Evolutionary conservation across 1,140 invertebrate species (phyloP).

Genomic region (Lamellibrachia luymesi): DNA sequence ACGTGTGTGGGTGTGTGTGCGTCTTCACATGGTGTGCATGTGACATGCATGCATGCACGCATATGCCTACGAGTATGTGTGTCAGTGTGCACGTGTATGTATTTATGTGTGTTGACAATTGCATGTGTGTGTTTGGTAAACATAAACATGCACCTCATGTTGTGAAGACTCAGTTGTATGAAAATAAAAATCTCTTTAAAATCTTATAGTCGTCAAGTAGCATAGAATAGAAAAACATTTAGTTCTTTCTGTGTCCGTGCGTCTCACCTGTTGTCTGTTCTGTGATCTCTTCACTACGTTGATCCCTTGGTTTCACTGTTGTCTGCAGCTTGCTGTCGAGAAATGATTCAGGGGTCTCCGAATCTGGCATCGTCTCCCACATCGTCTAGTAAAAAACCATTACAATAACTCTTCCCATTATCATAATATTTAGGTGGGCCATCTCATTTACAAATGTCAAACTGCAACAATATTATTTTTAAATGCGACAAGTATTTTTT

Average conservation of each 20-base stretch:
- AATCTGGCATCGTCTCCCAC: not conserved
- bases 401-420: not conserved
- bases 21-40: not conserved
- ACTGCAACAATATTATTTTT: not conserved
- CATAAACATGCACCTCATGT: too few species aligned
- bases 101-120: too few species aligned
- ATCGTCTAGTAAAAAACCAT: not conserved
- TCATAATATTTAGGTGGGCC: not conserved
- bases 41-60: not conserved
- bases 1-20: not conserved
- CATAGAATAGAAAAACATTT: not conserved
- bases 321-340: not conserved
- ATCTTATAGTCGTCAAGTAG: not conserved
- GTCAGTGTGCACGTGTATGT: too few species aligned
- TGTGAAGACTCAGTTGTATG: too few species aligned
- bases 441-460: not conserved
- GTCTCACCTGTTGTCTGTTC: not conserved
- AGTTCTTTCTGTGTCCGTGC: not conserved
- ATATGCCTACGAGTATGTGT: too few species aligned
- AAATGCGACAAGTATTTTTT: too few species aligned
- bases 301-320: not conserved
- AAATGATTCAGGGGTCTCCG: not conserved
- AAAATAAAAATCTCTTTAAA: too few species aligned
- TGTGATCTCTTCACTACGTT: not conserved
- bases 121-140: too few species aligned